Base-by-base conservation (phyloP, 2,113 vertebrate species). In the Apistogramma diplotaenia region DNA sequence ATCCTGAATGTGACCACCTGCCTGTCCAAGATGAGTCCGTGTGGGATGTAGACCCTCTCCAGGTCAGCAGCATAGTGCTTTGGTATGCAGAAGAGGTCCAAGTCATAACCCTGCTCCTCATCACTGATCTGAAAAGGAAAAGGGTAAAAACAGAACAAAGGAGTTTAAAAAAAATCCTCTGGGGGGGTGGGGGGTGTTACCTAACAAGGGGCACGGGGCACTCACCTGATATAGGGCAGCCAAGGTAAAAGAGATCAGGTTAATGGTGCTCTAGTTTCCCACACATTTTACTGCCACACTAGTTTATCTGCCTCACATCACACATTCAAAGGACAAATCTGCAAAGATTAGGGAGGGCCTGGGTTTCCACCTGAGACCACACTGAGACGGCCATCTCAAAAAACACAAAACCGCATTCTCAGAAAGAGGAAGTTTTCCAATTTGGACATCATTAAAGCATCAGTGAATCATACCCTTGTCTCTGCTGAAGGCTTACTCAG, bases 21-120 rank as follows among this genome's bases (percentile, higher is more conserved):
- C 98, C 98, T 97, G 96, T 99, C 98, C 96, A 97, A 95, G 93
- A 99, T 99, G 91, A 99, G 96, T 54, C 98, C 98, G 33, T 99
- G 98, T 86, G 98, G 98, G 94, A 99, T 99, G 93, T 97, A 99
- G 84, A 99, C 98, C 83, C 94, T 96, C 84, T 99, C 98, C 94
- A 99, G 94, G 92, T 97, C 98, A 13, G 94, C 54, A 3, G 95
- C 96, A 55, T 99, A 99, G 92, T 99, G 98, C 92, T 97, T 98
- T 81, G 98, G 98, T 92, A 99, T 99, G 91, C 98, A 99, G 92
- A 99, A 99, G 67, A 99, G 96, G 94, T 99, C 96, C 82, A 99
- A 94, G 93, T 99, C 98, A 5, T 98, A 99, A 18, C 98, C 98
- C 92, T 98, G 96, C 89, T 99, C 98, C 46, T 99, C 97, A 85